These are phyloP conservation scores for Chinchilla lanigera DNA, from an alignment of 2,113 vertebrate species.

Conservation along the genomic window DNA sequence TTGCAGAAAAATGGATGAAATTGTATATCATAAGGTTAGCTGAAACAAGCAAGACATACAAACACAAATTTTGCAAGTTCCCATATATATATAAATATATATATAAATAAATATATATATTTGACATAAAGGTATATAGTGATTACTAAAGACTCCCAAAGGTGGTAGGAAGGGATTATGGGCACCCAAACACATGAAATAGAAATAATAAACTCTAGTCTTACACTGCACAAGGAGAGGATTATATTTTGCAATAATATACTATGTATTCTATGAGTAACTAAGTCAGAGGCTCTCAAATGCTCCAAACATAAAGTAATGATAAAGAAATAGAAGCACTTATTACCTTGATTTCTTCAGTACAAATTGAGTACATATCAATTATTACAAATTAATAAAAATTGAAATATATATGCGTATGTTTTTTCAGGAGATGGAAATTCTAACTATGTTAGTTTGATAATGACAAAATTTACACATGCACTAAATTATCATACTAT, in stretches of 20 bases:
- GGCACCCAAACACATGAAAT: neutral
- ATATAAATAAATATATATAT: neutral
- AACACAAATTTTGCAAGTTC: neutral
- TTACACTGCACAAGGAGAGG: neutral
- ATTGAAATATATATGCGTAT: neutral
- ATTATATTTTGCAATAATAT: neutral
- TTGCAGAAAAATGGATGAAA: too few species aligned
- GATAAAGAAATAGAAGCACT: neutral
- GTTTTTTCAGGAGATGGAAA: neutral
- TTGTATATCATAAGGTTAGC: too few species aligned
- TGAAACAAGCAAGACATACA: neutral
- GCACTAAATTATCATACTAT: neutral
- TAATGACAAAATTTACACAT: neutral
- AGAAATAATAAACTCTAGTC: neutral
- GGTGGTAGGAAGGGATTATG: neutral
- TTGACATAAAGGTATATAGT: neutral
- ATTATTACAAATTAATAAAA: neutral
- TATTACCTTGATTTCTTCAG: neutral
- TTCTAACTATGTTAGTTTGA: neutral
- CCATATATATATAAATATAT: neutral
- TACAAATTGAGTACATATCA: neutral
- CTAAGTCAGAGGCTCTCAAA: neutral
- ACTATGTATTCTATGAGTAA: neutral
- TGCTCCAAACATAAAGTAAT: neutral
- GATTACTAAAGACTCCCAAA: neutral